A percentile compares a stretch with the other conserved stretches of the same genome.
Conservation (phyloP, 1,140 invertebrate genomes). For the Parasteatoda tepidariorum region DNA sequence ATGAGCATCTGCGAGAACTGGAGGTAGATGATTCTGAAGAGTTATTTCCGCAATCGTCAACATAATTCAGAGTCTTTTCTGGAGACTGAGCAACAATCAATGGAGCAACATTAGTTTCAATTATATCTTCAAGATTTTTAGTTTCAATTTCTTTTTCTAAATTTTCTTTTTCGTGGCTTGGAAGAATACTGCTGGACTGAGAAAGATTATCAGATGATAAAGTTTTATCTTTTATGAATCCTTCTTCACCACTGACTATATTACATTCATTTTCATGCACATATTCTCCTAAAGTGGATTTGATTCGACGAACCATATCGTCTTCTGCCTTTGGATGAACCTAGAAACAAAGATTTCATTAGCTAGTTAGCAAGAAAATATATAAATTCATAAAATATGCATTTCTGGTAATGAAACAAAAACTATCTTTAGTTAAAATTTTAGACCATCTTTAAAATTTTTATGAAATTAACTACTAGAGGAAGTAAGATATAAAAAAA, state of each 20-base stretch:
- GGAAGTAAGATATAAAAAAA: too few species aligned
- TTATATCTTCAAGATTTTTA: neutral
- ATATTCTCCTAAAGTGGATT: slow-evolving; percentile 45
- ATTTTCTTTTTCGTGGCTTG: neutral
- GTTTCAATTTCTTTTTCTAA: neutral
- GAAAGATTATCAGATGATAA: neutral
- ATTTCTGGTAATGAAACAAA: too few species aligned
- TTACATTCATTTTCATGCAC: slow-evolving; percentile 7
- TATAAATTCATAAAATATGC: neutral
- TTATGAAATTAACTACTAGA: too few species aligned
- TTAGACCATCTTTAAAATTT: too few species aligned
- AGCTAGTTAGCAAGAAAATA: neutral
- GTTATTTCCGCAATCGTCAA: neutral
- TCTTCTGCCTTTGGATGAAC: slow-evolving; percentile 47
- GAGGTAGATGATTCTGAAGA: neutral
- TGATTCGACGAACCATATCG: slow-evolving; percentile 50
- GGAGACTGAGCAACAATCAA: neutral
- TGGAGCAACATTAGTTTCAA: neutral
- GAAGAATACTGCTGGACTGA: neutral
- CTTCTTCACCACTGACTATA: neutral
- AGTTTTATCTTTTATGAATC: neutral
- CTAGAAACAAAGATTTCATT: neutral
- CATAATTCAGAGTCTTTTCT: neutral
- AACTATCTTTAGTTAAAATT: too few species aligned
- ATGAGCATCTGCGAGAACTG: slow-evolving; percentile 36